A percentile compares a stretch with the other conserved stretches of the same genome.
Evolutionary conservation across 2,888 invertebrate species (phyloP).

Genomic region (Cryptocephalus primarius): DNA sequence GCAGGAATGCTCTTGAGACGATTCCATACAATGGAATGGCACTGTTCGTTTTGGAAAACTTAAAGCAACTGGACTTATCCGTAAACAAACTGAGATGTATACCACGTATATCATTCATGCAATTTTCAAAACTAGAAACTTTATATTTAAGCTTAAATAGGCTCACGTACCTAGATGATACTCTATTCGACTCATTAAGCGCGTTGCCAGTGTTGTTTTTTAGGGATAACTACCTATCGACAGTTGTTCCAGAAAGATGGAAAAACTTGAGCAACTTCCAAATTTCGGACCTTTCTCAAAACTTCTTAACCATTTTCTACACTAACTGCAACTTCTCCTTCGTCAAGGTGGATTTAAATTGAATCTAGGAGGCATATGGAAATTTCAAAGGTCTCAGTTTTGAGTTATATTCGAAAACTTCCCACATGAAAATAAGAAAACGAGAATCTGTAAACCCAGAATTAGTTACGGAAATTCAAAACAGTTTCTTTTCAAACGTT

Average conservation of each 20-base stretch:
- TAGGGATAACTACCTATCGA: slow-evolving; percentile 15
- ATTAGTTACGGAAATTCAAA: too few relatives aligned
- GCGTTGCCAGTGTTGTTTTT: slow-evolving; percentile 16
- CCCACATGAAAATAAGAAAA: too few relatives aligned
- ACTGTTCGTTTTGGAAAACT: slow-evolving; percentile 8
- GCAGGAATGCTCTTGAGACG: slow-evolving; percentile 16
- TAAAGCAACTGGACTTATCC: slow-evolving; percentile 23
- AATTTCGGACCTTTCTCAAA: slow-evolving; percentile 24
- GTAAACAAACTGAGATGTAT: slow-evolving; percentile 18
- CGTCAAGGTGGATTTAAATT: slow-evolving; percentile 11
- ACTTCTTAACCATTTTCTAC: slow-evolving; percentile 20
- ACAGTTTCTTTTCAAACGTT: too few relatives aligned
- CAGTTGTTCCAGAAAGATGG: slow-evolving; percentile 17
- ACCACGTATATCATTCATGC: slow-evolving; percentile 13
- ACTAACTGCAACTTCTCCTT: slow-evolving; percentile 16
- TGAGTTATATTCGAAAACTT: too few relatives aligned
- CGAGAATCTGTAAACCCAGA: too few relatives aligned
- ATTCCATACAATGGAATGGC: slow-evolving; percentile 11
- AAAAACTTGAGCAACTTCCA: slow-evolving; percentile 18
- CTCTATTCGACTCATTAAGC: slow-evolving; percentile 18
- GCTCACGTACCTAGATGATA: slow-evolving; percentile 18
- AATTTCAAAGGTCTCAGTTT: too few relatives aligned
- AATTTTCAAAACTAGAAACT: slow-evolving; percentile 15
- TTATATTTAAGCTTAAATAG: slow-evolving; percentile 25
- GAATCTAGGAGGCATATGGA: too few relatives aligned